Percentiles rank a stretch among this genome's conserved stretches.
phyloP scores from a whole-genome alignment of 2,797 vertebrate species.

The Glossophaga mutica region DNA sequence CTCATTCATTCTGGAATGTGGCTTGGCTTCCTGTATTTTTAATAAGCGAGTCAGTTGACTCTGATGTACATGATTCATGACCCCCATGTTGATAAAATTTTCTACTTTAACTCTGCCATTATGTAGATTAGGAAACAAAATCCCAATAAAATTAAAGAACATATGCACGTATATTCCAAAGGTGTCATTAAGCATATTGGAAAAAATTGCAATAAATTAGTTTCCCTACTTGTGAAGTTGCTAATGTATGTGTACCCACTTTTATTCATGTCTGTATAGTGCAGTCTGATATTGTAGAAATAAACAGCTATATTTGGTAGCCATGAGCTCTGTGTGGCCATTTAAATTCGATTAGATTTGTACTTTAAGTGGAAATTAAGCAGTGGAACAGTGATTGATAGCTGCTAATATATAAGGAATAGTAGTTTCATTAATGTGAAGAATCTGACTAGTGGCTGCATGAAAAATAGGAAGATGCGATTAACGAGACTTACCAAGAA shows the following conservation, averaged over 20 bases:
- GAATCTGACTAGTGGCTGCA: neutral
- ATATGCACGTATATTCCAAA: neutral
- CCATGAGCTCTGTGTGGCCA: neutral
- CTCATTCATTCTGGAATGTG: neutral
- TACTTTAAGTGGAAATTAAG: neutral
- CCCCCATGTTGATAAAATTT: neutral
- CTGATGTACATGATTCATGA: neutral
- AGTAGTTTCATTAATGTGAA: neutral
- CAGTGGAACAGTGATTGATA: neutral
- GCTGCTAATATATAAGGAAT: neutral
- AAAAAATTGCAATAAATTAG: neutral
- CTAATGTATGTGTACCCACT: neutral
- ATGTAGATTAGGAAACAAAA: neutral
- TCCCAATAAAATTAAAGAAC: neutral
- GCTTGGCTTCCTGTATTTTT: neutral
- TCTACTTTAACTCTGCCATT: neutral
- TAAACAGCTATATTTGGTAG: neutral
- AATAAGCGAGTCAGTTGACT: neutral
- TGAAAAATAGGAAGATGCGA: neutral
- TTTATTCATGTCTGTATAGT: neutral
- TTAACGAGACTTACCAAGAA: conserved; percentile 28
- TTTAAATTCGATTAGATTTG: neutral
- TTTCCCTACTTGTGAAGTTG: neutral
- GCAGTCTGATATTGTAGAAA: neutral
- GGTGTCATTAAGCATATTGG: neutral